Evolutionary conservation across 2,888 invertebrate species (phyloP), one percentile per base, ranked within the genome.

Genomic region (Pinctada fucata): DNA sequence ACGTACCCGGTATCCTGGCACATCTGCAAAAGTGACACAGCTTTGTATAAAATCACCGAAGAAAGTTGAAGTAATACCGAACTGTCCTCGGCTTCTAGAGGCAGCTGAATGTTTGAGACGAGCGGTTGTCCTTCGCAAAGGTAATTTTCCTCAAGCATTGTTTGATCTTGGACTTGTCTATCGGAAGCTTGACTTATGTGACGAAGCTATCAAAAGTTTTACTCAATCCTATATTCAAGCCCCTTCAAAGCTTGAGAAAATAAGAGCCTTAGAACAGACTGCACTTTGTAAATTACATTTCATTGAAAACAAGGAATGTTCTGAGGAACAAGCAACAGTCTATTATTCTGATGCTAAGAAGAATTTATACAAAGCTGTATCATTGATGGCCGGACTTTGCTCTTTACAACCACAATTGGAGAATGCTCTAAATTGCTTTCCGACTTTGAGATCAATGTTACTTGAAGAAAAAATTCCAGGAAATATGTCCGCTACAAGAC

Each of bases 131-230:
- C 47, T 72, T 51, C 31, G 45, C 6, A 16, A 52, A 45, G 58
- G 58, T 58, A 52, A 31, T 16, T 72, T 72, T 52, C n/a, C 50
- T 45, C 52, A 47, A 45, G 71, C 71, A 3, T n/a, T 50, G 13
- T 72, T 47, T 72, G 71, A 72, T 13, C 52, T 72, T 31, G 71
- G 71, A 45, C 13, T 72, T 45, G 52, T 72, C 31, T 72, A 72
- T 10, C 51, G 71, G 45, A 72, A 47, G 52, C 45, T 72, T 13
- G 71, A 52, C 45, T 10, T 13, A n/a, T 16, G 47, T 5, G 49
- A 72, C 4, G 71, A 72, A 31, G 71, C 71, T 16, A 2, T 72
- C 3, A 8, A 31, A 16, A 49, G 51, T 72, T 72, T 72, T 51
- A 31, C 51, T 58, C 13, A 31, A n/a, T 31, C 31, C 31, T 31